Base-by-base conservation (phyloP, 1,140 invertebrate genomes). In the Aphelenchoides avenae region DNA sequence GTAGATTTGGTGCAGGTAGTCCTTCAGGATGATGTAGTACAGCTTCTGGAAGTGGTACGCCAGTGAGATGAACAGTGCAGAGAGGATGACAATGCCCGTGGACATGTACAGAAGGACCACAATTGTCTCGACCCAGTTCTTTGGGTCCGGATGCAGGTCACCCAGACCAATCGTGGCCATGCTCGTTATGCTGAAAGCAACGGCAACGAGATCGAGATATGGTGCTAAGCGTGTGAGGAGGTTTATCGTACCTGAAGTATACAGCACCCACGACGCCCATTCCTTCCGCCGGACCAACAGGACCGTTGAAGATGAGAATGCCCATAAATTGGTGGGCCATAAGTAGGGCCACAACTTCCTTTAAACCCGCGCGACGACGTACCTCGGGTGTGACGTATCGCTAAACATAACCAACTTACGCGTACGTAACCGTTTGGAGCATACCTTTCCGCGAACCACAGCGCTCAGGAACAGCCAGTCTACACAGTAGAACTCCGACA, bases 311-410 rank as follows among this genome's bases (percentile, higher is more conserved):
- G 13, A 59, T 20, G 13, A 59, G n/a, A 5, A 59, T 18, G 1
- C 57, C 57, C 5, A 59, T 31, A 22, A 52, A 52, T 27, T 22
- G 13, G 60, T 59, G 47, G 6, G 64, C 30, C 13, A 59, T 50
- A 22, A 59, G 26, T 18, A 59, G 39, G n/a, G n/a, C n/a, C n/a
- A n/a, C n/a, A n/a, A n/a, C n/a, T n/a, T n/a, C n/a, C n/a, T n/a
- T n/a, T n/a, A n/a, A n/a, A n/a, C n/a, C n/a, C n/a, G n/a, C n/a
- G n/a, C n/a, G n/a, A n/a, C n/a, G n/a, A n/a, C n/a, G n/a, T n/a
- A n/a, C n/a, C n/a, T n/a, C n/a, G n/a, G n/a, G n/a, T n/a, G n/a
- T n/a, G n/a, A n/a, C n/a, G n/a, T n/a, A n/a, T n/a, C n/a, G n/a
- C n/a, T n/a, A n/a, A n/a, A n/a, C n/a, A n/a, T n/a, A n/a, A n/a